Evolutionary conservation across 35 echinoderm and acorn worm species (phyloP).

Genomic region (Apostichopus californicus): DNA sequence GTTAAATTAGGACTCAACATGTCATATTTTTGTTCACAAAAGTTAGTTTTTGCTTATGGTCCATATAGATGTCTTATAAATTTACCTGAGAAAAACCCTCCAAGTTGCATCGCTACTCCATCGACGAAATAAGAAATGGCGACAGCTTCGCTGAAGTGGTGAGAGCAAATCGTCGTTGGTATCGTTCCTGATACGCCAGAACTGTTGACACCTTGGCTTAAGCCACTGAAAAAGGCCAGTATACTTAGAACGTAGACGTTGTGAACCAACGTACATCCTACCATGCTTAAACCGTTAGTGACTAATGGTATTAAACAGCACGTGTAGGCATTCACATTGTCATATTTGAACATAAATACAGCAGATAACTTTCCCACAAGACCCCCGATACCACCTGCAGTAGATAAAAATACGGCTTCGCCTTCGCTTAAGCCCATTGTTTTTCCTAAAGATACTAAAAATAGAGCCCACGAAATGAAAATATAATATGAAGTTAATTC

Average conservation of each 20-base stretch:
- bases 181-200: background rate
- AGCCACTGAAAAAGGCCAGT: background rate
- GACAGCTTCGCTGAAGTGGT: background rate
- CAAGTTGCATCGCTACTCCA: constrained; percentile 1
- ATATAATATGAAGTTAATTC: background rate
- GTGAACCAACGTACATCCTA: background rate
- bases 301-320: background rate
- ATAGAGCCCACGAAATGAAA: background rate
- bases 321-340: background rate
- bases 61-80: too few species aligned
- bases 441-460: background rate
- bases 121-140: background rate
- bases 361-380: background rate
- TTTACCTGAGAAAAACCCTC: constrained; percentile 8
- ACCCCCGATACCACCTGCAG: background rate
- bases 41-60: too few species aligned
- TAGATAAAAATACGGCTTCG: background rate
- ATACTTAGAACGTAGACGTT: background rate
- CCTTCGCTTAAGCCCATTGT: background rate
- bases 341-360: background rate
- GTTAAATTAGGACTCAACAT: too few species aligned
- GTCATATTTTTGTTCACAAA: too few species aligned
- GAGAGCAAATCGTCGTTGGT: background rate
- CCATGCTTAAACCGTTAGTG: background rate
- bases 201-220: background rate